A percentile compares a stretch with the other conserved stretches of the same genome.
Evolutionary conservation across 2,797 vertebrate species (phyloP).

Genomic region (Aphelocoma californica): DNA sequence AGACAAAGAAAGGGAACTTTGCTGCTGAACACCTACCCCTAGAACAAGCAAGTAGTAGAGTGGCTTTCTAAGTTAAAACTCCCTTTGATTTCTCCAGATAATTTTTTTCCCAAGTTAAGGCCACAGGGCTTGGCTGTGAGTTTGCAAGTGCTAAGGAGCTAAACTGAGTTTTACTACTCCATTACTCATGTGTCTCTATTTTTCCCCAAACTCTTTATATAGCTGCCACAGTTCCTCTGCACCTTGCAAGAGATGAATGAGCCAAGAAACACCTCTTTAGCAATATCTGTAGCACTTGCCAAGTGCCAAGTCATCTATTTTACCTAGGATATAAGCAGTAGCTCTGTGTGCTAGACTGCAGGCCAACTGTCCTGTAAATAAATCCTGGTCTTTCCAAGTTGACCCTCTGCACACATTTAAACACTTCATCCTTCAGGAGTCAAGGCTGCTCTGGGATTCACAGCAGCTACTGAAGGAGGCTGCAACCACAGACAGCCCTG

Average conservation of each 20-base stretch:
- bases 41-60: neutral
- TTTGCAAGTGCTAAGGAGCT: slow-evolving; percentile 27
- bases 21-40: neutral
- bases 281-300: slow-evolving; percentile 30
- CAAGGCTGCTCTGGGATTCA: neutral
- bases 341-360: slow-evolving; percentile 13
- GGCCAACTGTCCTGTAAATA: slow-evolving; percentile 27
- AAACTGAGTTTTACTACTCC: slow-evolving; percentile 61
- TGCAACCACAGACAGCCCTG: neutral
- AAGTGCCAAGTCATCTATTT: slow-evolving; percentile 55
- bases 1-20: neutral
- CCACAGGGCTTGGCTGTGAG: neutral
- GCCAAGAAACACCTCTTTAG: slow-evolving; percentile 55
- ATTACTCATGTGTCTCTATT: slow-evolving; percentile 64
- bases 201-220: slow-evolving; percentile 58
- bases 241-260: slow-evolving; percentile 57
- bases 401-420: neutral
- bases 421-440: slow-evolving; percentile 19
- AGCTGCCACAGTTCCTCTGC: slow-evolving; percentile 44
- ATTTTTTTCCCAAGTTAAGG: slow-evolving; percentile 8
- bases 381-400: slow-evolving; percentile 19
- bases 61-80: neutral
- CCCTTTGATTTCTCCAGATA: slow-evolving; percentile 7
- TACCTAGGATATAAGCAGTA: neutral
- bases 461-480: neutral